phyloP scores from a whole-genome alignment of 2,797 vertebrate species.

The Halcyon smyrnensis region DNA sequence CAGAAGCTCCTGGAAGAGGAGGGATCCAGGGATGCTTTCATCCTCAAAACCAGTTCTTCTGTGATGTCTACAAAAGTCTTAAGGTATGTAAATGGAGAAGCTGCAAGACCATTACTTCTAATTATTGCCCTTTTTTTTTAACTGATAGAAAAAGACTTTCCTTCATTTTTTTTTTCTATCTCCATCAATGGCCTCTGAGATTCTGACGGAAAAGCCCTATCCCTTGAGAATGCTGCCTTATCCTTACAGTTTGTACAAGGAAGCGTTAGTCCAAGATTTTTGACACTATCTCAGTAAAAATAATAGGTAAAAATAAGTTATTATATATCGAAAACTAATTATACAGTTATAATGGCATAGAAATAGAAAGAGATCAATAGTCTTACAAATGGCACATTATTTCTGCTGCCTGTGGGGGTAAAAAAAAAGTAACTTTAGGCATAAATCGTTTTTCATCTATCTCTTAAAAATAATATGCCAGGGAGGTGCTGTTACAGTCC shows the following conservation, averaged over 20 bases:
- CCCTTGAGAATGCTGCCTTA: not conserved
- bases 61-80: not conserved
- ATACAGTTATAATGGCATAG: not conserved
- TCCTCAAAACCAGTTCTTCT: not conserved
- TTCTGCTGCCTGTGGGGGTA: not conserved
- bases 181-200: not conserved
- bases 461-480: not conserved
- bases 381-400: not conserved
- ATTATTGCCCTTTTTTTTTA: not conserved
- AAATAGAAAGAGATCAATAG: not conserved
- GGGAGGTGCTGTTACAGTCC: not conserved
- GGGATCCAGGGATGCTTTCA: not conserved
- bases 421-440: no score
- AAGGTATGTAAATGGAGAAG: not conserved
- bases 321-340: not conserved
- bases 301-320: not conserved
- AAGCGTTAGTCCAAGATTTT: not conserved
- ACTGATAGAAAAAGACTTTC: not conserved
- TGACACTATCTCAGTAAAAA: not conserved
- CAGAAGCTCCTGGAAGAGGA: rapidly evolving
- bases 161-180: not conserved
- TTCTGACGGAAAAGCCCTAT: not conserved
- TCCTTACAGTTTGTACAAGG: not conserved
- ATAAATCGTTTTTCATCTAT: not conserved
- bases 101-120: not conserved